Base-by-base conservation (phyloP, 2,797 vertebrate genomes). In the Manis javanica region DNA sequence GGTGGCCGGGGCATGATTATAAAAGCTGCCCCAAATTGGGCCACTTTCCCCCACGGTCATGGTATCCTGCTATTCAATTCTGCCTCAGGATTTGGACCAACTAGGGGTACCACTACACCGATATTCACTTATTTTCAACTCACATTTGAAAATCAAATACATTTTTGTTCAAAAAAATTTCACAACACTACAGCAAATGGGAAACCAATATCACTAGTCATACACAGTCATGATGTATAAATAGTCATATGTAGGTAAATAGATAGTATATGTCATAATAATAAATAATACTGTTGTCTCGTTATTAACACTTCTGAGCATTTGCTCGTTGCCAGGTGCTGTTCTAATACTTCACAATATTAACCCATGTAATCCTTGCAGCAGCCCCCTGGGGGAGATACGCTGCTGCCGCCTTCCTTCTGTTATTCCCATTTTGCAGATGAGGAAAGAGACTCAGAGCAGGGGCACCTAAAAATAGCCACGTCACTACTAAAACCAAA, bases 1-100 rank as follows among this genome's bases (percentile, higher is more conserved):
- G 39, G 55, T 4, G 16, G 5, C 39, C 24, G 2, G 66, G 37
- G 7, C 0, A 0, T 0, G 3, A 3, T 39, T 8, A 2, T 0
- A 71, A 37, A 87, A 72, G 3, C 77, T 26, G 64, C 19, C 19
- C 46, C 59, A 7, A 12, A 21, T 1, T 6, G 34, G 23, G 39
- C 34, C 37, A 4, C 68, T 21, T 1, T 19, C 39, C 5, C 21
- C 68, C 9, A 2, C 0, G 18, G 5, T 39, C 55, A 0, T 2
- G 26, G 10, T 14, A 23, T 26, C 37, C 4, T 4, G 0, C 6
- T 5, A 7, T 7, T 86, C 18, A 10, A 9, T 2, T 6, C 34
- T 14, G n/a, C 42, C 39, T 51, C 16, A 13, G 79, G 49, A 29
- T 15, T 4, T 23, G n/a, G 31, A 31, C n/a, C 8, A 1, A 13